Evolutionary conservation across 2,888 invertebrate species (phyloP), one percentile per base, ranked within the genome.

Genomic region (Halictus ligatus): DNA sequence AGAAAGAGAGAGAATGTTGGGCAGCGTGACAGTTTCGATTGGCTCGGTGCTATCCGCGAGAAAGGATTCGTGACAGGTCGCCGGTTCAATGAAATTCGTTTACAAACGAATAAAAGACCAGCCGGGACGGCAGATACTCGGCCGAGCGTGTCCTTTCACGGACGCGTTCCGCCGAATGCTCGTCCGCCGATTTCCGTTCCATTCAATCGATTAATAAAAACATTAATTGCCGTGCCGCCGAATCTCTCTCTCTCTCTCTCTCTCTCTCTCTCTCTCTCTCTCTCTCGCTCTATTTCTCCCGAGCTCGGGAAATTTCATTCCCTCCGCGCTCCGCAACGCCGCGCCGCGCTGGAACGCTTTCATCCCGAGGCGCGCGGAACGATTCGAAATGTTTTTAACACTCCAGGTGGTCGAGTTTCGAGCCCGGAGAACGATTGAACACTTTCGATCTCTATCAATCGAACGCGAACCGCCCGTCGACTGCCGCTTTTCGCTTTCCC

Each of bases 21-120:
- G 25, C n/a, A 54, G 73, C 73, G 46, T 67, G 71, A 75, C 60
- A 71, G 46, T 78, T 75, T 54, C 75, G 81, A 79, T 75, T 74
- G 40, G 43, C 40, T 69, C 35, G 50, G 54, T 75, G 48, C 60
- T 50, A 67, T 54, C 50, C 71, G 75, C 15, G 43, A 71, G 71
- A 67, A 71, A 67, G 48, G 75, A 71, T 75, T 78, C 72, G 58
- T 29, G 80, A 78, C 80, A 79, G 83, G n/a, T 29, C 50, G 48
- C 50, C 50, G 43, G 81, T 78, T 88, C 88, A 84, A 89, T 86
- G 83, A 88, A 89, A 89, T 89, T 88, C 86, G 88, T 86, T 89
- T 79, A 83, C 81, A 72, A 88, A 77, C 69, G 80, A 82, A 86
- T 86, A 82, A 88, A 86, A 85, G 84, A 69, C 67, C 35, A 6